phyloP scores from a whole-genome alignment of 2,113 vertebrate species.

The Pachyramphus minor region DNA sequence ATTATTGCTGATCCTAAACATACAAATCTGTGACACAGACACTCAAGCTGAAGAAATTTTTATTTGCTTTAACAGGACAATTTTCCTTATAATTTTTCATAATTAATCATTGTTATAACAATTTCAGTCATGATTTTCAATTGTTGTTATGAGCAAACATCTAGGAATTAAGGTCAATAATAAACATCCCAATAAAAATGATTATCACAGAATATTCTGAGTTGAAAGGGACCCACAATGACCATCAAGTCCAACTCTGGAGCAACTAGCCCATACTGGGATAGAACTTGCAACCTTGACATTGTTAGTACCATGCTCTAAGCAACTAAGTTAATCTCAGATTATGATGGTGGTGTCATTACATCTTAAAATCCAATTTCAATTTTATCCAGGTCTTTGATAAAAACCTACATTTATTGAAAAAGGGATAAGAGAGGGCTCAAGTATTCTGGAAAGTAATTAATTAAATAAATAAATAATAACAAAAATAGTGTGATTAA shows the following conservation, averaged over 20 bases:
- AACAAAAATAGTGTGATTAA: background rate
- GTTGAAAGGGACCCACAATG: background rate
- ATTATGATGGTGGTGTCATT: background rate
- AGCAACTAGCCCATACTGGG: background rate
- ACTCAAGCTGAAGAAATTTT: background rate
- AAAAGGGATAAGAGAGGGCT: background rate
- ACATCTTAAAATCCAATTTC: background rate
- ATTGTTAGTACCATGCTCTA: background rate
- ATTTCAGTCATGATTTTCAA: background rate
- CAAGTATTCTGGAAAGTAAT: background rate
- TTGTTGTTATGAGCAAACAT: background rate
- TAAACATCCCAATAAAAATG: background rate
- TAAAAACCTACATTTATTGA: background rate
- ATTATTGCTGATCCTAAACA: background rate
- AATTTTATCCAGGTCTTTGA: background rate
- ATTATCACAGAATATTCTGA: background rate
- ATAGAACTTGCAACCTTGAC: background rate
- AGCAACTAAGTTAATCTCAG: background rate
- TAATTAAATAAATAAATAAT: background rate
- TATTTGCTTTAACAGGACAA: background rate
- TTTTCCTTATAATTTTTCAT: background rate
- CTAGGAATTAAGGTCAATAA: background rate
- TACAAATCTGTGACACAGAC: background rate
- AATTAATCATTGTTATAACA: background rate
- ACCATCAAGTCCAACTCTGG: background rate